Evolutionary conservation across 2,113 vertebrate genomes (phyloP), one percentile per base, ranked within the genome.

Genomic region (Proteles cristata): DNA sequence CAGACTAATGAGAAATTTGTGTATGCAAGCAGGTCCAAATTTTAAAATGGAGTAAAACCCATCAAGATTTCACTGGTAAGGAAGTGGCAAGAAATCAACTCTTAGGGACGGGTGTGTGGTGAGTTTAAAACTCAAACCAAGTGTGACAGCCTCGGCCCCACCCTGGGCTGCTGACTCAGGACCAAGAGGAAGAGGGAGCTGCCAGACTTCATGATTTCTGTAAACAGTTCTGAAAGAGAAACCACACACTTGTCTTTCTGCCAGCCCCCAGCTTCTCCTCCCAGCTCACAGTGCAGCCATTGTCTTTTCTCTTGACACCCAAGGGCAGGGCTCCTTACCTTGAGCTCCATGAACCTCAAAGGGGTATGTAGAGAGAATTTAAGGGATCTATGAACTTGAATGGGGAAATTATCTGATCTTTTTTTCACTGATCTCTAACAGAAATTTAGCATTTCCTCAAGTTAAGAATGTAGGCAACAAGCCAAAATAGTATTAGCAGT

Each of bases 161-260:
- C 94, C 96, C 97, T 55, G 19, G 87, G 90, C 90, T 96, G 90
- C 95, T 97, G 92, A 95, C 84, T 97, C 80, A 73, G 81, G 94
- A 94, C 86, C 74, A 66, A 96, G 93, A 97, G 97, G 97, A 97
- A 97, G 80, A 98, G 77, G 71, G 76, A 93, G 68, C 90, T 97
- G 96, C 97, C 95, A 97, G 96, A 96, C 81, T 97, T 97, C 53
- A 93, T 21, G 48, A 98, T 96, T 97, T 96, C 82, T 98, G 63
- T 98, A 97, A 98, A 97, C 97, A 96, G 94, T 93, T 97, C 95
- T 96, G 94, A 95, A 98, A 97, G 82, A 98, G 97, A 97, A 98
- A 97, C 95, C 93, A 95, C 92, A 94, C 96, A 94, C 89, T 98
- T 97, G 95, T 97, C 87, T 93, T 91, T 92, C 84, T 97, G 94